phyloP scores from a whole-genome alignment of 2,113 vertebrate species.

The Actenoides hombroni region DNA sequence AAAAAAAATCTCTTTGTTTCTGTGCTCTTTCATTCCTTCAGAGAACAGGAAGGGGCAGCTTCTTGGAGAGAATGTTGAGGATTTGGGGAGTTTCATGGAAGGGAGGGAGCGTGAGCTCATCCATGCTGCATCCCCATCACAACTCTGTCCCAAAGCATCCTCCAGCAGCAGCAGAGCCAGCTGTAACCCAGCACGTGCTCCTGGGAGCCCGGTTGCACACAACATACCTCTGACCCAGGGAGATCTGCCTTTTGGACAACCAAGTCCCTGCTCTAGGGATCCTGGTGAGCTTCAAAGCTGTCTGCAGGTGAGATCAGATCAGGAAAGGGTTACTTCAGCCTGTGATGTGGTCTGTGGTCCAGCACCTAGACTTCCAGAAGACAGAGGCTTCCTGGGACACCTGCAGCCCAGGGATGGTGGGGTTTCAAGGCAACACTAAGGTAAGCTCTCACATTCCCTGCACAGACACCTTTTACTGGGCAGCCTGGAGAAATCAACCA shows the following conservation, averaged over 20 bases:
- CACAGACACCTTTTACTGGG: background rate
- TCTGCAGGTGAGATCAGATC: background rate
- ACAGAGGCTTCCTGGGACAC: background rate
- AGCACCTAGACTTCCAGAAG: background rate
- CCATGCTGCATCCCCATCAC: accelerated
- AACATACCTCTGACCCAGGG: accelerated
- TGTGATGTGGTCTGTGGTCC: background rate
- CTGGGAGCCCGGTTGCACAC: background rate
- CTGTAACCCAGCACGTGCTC: accelerated
- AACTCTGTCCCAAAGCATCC: background rate
- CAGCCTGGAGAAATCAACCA: background rate
- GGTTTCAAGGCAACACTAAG: background rate
- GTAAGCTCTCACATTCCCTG: background rate
- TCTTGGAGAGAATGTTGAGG: background rate
- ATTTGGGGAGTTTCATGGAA: background rate
- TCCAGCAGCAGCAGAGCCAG: accelerated
- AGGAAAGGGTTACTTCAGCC: accelerated
- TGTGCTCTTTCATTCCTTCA: background rate
- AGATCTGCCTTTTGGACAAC: accelerated
- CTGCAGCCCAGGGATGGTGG: background rate
- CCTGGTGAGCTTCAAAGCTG: background rate
- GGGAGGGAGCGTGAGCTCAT: background rate
- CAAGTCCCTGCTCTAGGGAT: background rate
- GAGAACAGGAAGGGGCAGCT: background rate
- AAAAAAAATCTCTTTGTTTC: background rate